Base-by-base conservation (phyloP, 1,140 invertebrate species). In the Sycobia sp. region DNA sequence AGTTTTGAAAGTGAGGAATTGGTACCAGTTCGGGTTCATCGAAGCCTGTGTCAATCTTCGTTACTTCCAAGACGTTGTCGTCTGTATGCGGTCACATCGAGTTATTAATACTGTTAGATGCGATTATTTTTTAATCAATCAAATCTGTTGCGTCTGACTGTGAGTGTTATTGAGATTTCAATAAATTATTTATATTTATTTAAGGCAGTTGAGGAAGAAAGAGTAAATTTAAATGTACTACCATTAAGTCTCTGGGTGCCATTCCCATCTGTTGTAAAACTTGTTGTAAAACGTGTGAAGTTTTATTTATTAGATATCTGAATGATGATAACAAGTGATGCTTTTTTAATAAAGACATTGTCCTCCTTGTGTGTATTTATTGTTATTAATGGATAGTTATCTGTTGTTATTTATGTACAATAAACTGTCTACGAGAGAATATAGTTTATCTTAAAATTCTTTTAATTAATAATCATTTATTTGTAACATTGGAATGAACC, bases 211-310 rank as follows among this genome's bases (percentile, higher is more conserved):
- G n/a, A n/a, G n/a, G n/a, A n/a, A n/a, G n/a, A n/a, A n/a, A n/a
- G n/a, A n/a, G n/a, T n/a, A n/a, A n/a, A n/a, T n/a, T n/a, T n/a
- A n/a, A n/a, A n/a, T n/a, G n/a, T n/a, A n/a, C n/a, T n/a, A n/a
- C n/a, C 61, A 38, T 14, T 69, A 65, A 55, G 22, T 57, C 64
- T 71, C 70, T 67, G 74, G 73, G 71, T 78, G 77, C 78, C 78
- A 80, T 80, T 76, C 71, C 68, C 72, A 75, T 46, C 20, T 50
- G 38, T 51, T 51, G 23, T n/a, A 56, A 27, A 50, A 11, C 38
- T 38, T 36, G 32, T 27, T 8, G 7, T 20, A 39, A 62, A 55
- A 55, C 18, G 39, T 20, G 27, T 61, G 39, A 61, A 61, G 13
- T 32, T 47, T 25, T 29, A 13, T 43, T 20, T 11, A 54, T 54